Base-by-base conservation (phyloP, 2,113 vertebrate genomes). In the Brachyhypopomus gauderio region DNA sequence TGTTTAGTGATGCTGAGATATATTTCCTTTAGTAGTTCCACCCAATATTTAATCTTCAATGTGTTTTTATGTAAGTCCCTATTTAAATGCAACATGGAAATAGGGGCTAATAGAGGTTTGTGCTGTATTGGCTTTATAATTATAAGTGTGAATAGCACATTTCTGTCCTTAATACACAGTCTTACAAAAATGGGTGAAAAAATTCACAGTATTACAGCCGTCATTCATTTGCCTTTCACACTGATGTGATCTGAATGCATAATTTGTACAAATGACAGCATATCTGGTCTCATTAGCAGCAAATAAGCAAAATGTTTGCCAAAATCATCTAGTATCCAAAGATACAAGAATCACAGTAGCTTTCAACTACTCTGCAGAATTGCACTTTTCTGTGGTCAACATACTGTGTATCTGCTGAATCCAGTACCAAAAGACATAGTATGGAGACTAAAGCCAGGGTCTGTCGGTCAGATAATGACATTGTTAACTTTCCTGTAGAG, bases 401-500 rank as follows among this genome's bases (percentile, higher is more conserved):
- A 52, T 52, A 36, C 6, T 74, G 48, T 6, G 16, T 30, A 8
- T 56, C 17, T 73, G 72, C 27, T 52, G 30, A 19, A 36, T 73
- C n/a, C 72, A 55, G 6, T 34, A 19, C 14, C 27, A 73, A 30
- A 55, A 36, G 52, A 55, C 55, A 23, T 56, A 55, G 27, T 56
- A 34, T 83, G 48, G 60, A 63, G 34, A 66, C 22, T 34, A 9
- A 41, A 72, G 63, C 22, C 76, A 59, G 75, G 77, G 72, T 62
- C 25, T 73, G 63, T 5, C 14, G 8, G 70, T 78, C 48, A 41
- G 71, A 34, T 16, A 67, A 60, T 45, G 69, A 79, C 78, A 59
- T 71, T 77, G 75, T 72, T 79, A 74, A 74, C 81, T 75, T 62
- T 79, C 38, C 63, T 70, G 77, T 36, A 34, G 72, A 59, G 77